These are phyloP conservation scores for Steinernema khuongi DNA, from an alignment of 1,140 invertebrate genomes.

Conservation along the genomic window DNA sequence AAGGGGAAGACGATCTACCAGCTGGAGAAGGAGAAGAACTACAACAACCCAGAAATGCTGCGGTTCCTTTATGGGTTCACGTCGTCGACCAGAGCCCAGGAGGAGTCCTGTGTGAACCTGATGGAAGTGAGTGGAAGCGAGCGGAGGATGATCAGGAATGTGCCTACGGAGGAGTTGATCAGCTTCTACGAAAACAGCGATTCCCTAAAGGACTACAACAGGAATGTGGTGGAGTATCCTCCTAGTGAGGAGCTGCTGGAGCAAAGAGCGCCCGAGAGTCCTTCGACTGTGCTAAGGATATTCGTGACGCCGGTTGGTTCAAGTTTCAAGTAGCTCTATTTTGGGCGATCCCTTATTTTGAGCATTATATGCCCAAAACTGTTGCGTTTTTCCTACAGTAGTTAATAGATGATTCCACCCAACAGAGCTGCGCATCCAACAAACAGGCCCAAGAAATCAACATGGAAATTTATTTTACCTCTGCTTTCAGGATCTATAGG, in stretches of 20 bases:
- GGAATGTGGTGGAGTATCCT: slow-evolving; percentile 4
- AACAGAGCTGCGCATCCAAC: no score
- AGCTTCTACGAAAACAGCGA: neutral
- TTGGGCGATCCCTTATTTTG: neutral
- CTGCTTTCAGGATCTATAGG: no score
- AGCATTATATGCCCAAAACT: no score
- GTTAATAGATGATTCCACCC: no score
- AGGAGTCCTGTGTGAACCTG: neutral
- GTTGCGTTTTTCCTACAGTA: neutral
- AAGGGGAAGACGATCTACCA: slow-evolving; percentile 3
- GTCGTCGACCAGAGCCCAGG: neutral
- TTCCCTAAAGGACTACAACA: neutral
- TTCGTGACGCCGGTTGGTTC: slow-evolving; percentile 5
- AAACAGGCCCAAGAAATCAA: no score
- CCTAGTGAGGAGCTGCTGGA: neutral
- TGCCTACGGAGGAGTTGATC: neutral
- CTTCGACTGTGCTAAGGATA: slow-evolving; percentile 10
- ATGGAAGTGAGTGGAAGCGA: neutral
- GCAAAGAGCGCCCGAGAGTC: neutral
- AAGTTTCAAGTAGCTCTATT: neutral
- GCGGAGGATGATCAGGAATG: neutral
- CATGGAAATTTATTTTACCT: no score
- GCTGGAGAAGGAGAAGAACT: neutral
- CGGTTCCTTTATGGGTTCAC: neutral
- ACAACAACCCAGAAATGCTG: slow-evolving; percentile 1